Evolutionary conservation across 1,140 invertebrate genomes (phyloP).

Genomic region (Notospermus geniculatus): DNA sequence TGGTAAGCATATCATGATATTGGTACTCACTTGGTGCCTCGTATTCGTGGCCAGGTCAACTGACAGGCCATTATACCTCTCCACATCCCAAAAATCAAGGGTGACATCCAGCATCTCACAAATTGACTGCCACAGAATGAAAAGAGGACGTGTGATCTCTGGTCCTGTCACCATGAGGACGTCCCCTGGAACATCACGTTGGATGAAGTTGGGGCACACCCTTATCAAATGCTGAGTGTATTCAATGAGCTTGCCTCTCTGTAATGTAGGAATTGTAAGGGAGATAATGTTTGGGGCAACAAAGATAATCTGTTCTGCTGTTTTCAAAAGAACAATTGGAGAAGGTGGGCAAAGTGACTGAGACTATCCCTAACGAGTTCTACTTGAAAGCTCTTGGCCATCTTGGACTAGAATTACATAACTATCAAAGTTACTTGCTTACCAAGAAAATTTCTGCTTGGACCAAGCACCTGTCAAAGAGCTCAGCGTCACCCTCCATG

Average conservation of each 20-base stretch:
- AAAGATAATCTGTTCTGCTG: no score
- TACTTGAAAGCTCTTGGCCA: no score
- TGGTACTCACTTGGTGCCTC: not conserved
- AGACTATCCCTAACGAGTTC: no score
- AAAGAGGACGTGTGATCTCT: not conserved
- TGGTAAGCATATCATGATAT: no score
- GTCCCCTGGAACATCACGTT: not conserved
- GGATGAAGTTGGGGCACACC: not conserved
- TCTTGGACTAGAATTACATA: no score
- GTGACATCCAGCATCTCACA: slow-evolving; percentile 1
- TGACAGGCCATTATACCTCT: not conserved
- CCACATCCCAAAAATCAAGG: slow-evolving; percentile 4
- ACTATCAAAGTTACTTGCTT: no score
- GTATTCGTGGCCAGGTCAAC: not conserved
- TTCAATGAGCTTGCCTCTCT: slow-evolving; percentile 6
- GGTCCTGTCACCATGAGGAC: not conserved
- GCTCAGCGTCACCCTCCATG: not conserved
- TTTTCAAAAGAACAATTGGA: not conserved
- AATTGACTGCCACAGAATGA: slow-evolving; percentile 1
- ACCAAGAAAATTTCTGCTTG: slow-evolving; percentile 1
- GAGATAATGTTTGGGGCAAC: not conserved
- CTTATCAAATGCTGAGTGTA: not conserved
- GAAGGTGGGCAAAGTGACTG: no score
- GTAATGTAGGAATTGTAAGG: no score
- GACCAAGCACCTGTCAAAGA: not conserved